phyloP scores from a whole-genome alignment of 1,140 invertebrate species.

The Vanessa atalanta region DNA sequence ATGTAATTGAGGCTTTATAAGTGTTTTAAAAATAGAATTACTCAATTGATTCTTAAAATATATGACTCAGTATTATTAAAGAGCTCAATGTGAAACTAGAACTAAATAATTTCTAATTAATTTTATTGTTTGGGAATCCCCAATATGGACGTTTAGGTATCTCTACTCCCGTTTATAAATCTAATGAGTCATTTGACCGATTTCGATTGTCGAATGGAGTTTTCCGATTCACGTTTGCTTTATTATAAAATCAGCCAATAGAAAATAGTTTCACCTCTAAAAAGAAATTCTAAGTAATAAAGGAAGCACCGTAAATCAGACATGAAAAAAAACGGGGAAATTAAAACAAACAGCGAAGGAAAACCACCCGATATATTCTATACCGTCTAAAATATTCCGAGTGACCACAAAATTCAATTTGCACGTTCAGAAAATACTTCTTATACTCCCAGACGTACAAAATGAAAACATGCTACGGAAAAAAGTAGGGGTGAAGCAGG shows the following conservation, averaged over 20 bases:
- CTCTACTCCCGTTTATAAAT: too few species aligned
- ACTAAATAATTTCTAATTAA: too few species aligned
- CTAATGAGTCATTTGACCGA: too few species aligned
- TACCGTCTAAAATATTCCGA: conserved; percentile 70
- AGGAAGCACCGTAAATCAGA: conserved; percentile 12
- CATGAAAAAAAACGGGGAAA: conserved; percentile 23
- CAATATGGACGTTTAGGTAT: too few species aligned
- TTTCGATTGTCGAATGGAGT: not conserved
- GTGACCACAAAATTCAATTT: conserved; percentile 79
- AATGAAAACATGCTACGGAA: conserved; percentile 76
- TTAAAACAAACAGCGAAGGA: conserved; percentile 27
- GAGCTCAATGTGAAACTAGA: too few species aligned
- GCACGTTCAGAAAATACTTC: conserved; percentile 61
- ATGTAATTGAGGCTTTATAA: not conserved
- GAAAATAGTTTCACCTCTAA: conserved; percentile 4
- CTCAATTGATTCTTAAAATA: too few species aligned
- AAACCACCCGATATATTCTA: conserved; percentile 62
- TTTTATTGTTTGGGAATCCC: too few species aligned
- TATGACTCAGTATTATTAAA: too few species aligned
- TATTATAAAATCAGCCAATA: not conserved
- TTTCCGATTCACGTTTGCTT: not conserved
- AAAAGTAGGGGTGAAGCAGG: conserved; percentile 63
- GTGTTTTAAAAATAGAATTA: too few species aligned
- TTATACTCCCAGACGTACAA: conserved; percentile 66
- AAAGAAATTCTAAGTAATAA: conserved; percentile 8